Percentiles rank a stretch among this genome's conserved stretches.
These are phyloP conservation scores for Passerina amoena DNA, from an alignment of 2,113 vertebrate genomes.

Conservation along the genomic window DNA sequence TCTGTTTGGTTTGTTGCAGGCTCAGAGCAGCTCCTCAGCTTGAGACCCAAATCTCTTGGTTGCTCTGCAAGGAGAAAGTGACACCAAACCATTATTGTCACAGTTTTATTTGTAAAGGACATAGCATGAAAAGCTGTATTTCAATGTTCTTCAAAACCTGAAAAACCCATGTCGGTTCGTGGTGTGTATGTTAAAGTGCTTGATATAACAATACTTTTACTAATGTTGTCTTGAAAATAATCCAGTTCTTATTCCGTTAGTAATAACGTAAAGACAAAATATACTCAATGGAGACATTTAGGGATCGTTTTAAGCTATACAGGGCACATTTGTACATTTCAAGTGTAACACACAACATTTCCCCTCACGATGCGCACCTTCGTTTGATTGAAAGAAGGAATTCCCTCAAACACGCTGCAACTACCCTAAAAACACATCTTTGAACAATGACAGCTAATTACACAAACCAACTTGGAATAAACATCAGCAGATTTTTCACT, in stretches of 20 bases:
- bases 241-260: conserved; percentile 70
- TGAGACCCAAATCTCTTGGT: accelerated
- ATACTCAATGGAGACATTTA: conserved; percentile 64
- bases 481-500: not conserved
- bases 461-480: conserved; percentile 32
- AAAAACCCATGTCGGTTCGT: conserved; percentile 73
- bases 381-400: conserved; percentile 55
- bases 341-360: conserved; percentile 58
- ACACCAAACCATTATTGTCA: conserved; percentile 64
- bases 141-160: conserved; percentile 80
- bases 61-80: conserved; percentile 28
- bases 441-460: conserved; percentile 28
- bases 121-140: conserved; percentile 82
- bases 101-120: conserved; percentile 83
- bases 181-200: conserved; percentile 81
- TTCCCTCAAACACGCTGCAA: not conserved
- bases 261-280: conserved; percentile 67
- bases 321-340: conserved; percentile 70
- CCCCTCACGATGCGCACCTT: conserved; percentile 37
- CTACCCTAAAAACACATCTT: conserved; percentile 8
- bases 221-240: conserved; percentile 63
- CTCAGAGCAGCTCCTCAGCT: not conserved
- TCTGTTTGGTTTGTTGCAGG: not conserved
- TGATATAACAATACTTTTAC: conserved; percentile 74
- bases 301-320: conserved; percentile 46